Evolutionary conservation across 1,140 invertebrate species (phyloP).

Genomic region (Harpegnathos saltator): DNA sequence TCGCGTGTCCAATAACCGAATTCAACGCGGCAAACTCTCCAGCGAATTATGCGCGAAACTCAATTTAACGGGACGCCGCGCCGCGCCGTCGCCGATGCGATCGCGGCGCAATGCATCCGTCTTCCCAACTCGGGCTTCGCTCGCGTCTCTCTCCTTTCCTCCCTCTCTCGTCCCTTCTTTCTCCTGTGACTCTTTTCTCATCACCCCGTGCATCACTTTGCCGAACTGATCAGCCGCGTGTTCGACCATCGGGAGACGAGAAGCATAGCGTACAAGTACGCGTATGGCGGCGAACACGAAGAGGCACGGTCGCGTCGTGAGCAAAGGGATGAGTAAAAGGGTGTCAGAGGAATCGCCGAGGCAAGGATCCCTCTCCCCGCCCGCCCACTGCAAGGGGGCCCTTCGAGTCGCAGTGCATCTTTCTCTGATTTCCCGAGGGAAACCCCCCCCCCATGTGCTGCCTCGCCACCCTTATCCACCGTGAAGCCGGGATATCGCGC

Average conservation of each 20-base stretch:
- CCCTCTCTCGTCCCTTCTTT: neutral
- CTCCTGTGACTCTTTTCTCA: neutral
- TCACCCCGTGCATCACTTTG: neutral
- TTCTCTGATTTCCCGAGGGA: conserved; percentile 77
- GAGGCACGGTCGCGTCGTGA: neutral
- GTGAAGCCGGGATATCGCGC: conserved; percentile 40
- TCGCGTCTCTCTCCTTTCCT: neutral
- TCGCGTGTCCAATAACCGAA: conserved; percentile 20
- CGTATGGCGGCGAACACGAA: conserved; percentile 28
- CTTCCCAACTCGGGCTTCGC: neutral
- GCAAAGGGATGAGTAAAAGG: neutral
- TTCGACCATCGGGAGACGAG: conserved; percentile 49
- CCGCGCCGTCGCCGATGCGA: conserved; percentile 1
- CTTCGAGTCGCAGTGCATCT: conserved; percentile 72
- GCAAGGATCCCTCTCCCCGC: no score
- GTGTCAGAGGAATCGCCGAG: neutral
- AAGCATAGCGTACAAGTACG: neutral
- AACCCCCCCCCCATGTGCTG: no score
- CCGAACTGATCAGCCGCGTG: conserved; percentile 36
- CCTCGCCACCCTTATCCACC: conserved; percentile 53
- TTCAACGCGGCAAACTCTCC: conserved; percentile 17
- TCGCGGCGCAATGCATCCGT: conserved; percentile 13
- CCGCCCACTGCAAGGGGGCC: no score
- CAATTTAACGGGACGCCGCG: conserved; percentile 45
- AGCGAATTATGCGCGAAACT: conserved; percentile 52